Base-by-base conservation (phyloP, 2,113 vertebrate genomes). In the Upupa epops region DNA sequence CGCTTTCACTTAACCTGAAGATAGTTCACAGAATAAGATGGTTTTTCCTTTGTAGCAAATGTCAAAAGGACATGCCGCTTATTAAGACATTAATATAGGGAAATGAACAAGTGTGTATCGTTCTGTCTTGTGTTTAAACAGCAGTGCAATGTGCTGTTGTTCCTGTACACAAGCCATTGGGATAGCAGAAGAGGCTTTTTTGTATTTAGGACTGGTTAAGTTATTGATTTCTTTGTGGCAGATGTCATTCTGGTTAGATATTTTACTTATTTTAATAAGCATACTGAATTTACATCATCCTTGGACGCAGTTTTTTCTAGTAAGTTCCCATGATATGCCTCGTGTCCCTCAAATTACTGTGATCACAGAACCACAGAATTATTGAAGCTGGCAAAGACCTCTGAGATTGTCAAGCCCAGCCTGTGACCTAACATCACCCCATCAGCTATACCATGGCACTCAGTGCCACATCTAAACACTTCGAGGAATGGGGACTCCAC, bases 41-140 rank as follows among this genome's bases (percentile, higher is more conserved):
- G 66, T 86, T 88, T 87, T 84, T 87, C 68, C 45, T 75, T 89
- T 45, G 36, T 28, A 80, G 63, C 37, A 83, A 80, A 90, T 75
- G 64, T 81, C 65, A 84, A 25, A 86, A 77, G 79, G 46, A 59
- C 70, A 59, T 64, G 37, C 45, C 71, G 40, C 13, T 46, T 86
- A 29, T n/a, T 83, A 84, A 72, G 45, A 10, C 31, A 63, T 36
- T 86, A 73, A 52, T 58, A 83, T 78, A 85, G 90, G 42, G 70
- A 84, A 86, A 64, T 45, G n/a, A 77, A 68, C 19, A 79, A 70
- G 18, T 45, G 28, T 61, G 15, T 49, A 7, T 59, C 28, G 58
- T 56, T 71, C 25, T 29, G 69, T 94, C 40, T 51, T 77, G n/a
- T 18, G 5, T 79, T 66, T 76, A 54, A 88, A n/a, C 34, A 81